Evolutionary conservation across 2,888 invertebrate species (phyloP).

Genomic region (Agrilus cyanescens): DNA sequence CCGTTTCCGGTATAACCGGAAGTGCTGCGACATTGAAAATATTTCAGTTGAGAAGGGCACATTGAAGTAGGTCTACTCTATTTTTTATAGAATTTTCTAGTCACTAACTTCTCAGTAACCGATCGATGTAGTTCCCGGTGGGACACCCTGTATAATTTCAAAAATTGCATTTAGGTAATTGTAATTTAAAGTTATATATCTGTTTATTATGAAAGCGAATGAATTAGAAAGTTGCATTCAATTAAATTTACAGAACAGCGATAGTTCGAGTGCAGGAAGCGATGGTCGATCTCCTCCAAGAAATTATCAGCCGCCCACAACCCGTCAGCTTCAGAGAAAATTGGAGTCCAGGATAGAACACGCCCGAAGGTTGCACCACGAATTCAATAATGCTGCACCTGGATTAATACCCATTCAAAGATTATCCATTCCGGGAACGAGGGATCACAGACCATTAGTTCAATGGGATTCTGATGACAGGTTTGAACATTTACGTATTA

Average conservation of each 20-base stretch:
- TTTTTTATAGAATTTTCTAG: no score
- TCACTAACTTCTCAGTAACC: no score
- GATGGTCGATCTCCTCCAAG: slow-evolving; percentile 26
- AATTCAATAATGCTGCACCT: slow-evolving; percentile 30
- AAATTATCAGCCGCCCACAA: slow-evolving; percentile 19
- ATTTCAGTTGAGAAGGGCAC: no score
- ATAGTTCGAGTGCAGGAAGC: slow-evolving; percentile 32
- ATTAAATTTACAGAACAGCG: slow-evolving; percentile 25
- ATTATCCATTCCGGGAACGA: slow-evolving; percentile 37
- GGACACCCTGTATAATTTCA: no score
- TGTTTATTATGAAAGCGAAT: no score
- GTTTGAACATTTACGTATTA: slow-evolving; percentile 19
- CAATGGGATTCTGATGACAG: slow-evolving; percentile 47
- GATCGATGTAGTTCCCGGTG: no score
- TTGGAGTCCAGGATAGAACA: slow-evolving; percentile 36
- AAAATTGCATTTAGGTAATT: no score
- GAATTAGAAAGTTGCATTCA: not conserved
- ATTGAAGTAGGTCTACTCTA: no score
- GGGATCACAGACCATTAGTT: slow-evolving; percentile 45
- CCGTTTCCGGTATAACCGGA: no score
- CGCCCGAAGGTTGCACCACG: slow-evolving; percentile 35
- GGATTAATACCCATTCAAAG: slow-evolving; percentile 40
- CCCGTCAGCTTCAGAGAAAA: slow-evolving; percentile 31
- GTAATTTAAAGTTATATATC: no score
- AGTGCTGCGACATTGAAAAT: no score